These are phyloP conservation scores for Chaetodon trifascialis DNA, from an alignment of 2,113 vertebrate species.

Conservation along the genomic window DNA sequence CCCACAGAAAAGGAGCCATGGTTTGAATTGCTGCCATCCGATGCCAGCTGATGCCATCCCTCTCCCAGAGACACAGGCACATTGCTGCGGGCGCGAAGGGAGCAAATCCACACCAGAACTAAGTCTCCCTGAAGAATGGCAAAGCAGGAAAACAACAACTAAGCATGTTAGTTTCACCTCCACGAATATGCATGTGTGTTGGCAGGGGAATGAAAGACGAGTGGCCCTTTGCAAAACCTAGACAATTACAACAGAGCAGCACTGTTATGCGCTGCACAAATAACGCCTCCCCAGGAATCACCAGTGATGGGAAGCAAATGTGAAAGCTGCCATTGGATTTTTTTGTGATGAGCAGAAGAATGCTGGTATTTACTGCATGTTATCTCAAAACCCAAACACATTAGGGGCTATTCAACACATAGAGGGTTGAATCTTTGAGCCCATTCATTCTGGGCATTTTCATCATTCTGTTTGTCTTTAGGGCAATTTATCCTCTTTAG, in stretches of 20 bases:
- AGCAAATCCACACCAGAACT: constrained; percentile 83
- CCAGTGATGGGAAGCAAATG: constrained; percentile 77
- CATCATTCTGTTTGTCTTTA: constrained; percentile 76
- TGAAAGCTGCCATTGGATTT: constrained; percentile 79
- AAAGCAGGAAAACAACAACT: constrained; percentile 81
- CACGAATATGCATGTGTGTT: constrained; percentile 77
- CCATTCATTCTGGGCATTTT: constrained; percentile 76
- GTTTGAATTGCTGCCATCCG: constrained; percentile 75
- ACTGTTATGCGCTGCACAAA: constrained; percentile 75
- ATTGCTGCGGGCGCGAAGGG: constrained; percentile 69
- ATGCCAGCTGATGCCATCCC: constrained; percentile 76
- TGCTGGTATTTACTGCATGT: constrained; percentile 74
- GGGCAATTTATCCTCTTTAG: constrained; percentile 78
- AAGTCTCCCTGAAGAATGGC: constrained; percentile 78
- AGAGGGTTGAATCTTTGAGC: constrained; percentile 70
- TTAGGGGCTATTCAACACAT: constrained; percentile 79
- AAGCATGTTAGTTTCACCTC: constrained; percentile 82
- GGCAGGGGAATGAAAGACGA: constrained; percentile 78
- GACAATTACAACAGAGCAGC: constrained; percentile 77
- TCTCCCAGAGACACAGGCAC: constrained; percentile 70
- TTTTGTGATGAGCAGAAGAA: constrained; percentile 74
- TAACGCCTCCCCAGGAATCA: constrained; percentile 77
- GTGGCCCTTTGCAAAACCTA: constrained; percentile 77
- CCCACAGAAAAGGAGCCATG: constrained; percentile 73
- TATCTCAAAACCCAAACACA: constrained; percentile 83